Percentiles rank a stretch among this genome's conserved stretches.
Evolutionary conservation across 92 coral and sea anemone genomes (phyloP).

Genomic region (Bergia puertoricense): DNA sequence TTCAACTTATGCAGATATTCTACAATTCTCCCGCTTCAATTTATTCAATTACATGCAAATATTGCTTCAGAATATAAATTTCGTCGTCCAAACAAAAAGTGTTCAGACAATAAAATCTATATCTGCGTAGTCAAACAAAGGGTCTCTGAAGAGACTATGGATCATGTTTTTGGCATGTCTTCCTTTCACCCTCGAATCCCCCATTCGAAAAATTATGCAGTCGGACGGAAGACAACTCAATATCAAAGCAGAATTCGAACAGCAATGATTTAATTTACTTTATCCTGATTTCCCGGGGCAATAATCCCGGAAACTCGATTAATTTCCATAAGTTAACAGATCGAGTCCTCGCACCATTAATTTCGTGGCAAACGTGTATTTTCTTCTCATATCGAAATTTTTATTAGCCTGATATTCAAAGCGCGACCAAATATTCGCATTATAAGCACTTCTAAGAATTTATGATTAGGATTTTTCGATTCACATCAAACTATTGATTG

Average conservation of each 20-base stretch:
- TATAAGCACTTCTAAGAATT: background rate
- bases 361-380: background rate
- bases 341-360: conserved; percentile 4
- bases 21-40: conserved; percentile 3
- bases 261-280: background rate
- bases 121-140: background rate
- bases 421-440: background rate
- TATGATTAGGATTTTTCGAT: background rate
- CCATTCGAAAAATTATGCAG: background rate
- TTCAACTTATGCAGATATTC: background rate
- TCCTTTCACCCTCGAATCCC: background rate
- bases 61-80: conserved; percentile 18
- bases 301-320: conserved; percentile 1
- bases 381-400: background rate
- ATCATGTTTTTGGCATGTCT: conserved; percentile 2
- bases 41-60: conserved; percentile 21
- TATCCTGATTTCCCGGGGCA: background rate
- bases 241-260: background rate
- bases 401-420: background rate
- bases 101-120: conserved; percentile 20
- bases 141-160: conserved; percentile 9
- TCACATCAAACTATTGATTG: background rate
- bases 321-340: conserved; percentile 37
- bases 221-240: conserved; percentile 23
- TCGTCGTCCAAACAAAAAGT: conserved; percentile 17